These are phyloP conservation scores for Neopelma chrysocephalum DNA, from an alignment of 2,797 vertebrate species.

Conservation along the genomic window DNA sequence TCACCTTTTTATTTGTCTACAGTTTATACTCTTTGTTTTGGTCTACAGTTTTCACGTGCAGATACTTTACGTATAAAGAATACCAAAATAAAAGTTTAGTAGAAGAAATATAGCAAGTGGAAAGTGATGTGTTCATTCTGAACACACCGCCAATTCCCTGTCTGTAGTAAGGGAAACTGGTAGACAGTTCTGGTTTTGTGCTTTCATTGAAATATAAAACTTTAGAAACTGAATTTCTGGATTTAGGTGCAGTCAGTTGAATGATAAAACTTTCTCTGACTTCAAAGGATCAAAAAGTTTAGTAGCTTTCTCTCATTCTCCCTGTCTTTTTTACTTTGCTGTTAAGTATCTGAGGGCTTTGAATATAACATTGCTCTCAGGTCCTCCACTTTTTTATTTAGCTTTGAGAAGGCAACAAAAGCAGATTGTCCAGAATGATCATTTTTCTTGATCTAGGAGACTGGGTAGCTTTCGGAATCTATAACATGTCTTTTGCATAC, in stretches of 20 bases:
- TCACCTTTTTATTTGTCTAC: not conserved
- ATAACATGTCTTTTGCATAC: not conserved
- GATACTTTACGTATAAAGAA: not conserved
- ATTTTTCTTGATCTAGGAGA: not conserved
- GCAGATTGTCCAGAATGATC: not conserved
- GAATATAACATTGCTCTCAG: not conserved
- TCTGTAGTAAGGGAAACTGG: not conserved
- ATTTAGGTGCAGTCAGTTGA: not conserved
- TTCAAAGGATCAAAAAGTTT: not conserved
- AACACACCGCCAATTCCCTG: not conserved
- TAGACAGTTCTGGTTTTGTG: not conserved
- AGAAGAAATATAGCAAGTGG: not conserved
- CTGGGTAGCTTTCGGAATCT: not conserved
- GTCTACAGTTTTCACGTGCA: not conserved
- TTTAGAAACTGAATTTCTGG: not conserved
- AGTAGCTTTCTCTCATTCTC: not conserved
- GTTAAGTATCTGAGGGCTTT: not conserved
- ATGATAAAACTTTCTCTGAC: not conserved
- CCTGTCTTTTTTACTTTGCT: not conserved
- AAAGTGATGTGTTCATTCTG: not conserved
- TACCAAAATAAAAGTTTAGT: not conserved
- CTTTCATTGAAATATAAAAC: not conserved
- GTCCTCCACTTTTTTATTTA: not conserved
- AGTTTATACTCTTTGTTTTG: not conserved
- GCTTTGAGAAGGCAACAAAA: not conserved